Evolutionary conservation across 1,140 invertebrate species (phyloP).

Genomic region (Pseudomyrmex sp.): DNA sequence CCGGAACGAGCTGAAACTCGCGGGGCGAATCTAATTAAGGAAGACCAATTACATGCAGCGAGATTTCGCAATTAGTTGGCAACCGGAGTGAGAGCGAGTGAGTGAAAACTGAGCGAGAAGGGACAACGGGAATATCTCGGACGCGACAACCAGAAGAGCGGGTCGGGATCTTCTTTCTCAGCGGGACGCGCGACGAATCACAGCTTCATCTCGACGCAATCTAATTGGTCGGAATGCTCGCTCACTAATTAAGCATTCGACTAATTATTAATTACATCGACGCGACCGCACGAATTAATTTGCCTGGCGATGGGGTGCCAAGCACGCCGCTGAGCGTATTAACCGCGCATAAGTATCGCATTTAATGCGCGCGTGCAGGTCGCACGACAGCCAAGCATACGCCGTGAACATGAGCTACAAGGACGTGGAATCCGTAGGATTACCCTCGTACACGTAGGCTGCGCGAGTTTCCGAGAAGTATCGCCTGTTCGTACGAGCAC

Average conservation of each 20-base stretch:
- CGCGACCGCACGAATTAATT: conserved; percentile 76
- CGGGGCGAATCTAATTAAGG: conserved; percentile 63
- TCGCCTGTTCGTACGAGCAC: conserved; percentile 38
- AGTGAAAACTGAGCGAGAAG: background rate
- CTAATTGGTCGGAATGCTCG: conserved; percentile 76
- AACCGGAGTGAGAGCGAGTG: conserved; percentile 7
- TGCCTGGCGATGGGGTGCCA: conserved; percentile 65
- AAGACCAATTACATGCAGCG: conserved; percentile 66
- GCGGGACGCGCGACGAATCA: conserved; percentile 59
- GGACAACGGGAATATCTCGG: conserved; percentile 7
- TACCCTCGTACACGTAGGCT: conserved; percentile 6
- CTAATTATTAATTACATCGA: conserved; percentile 80
- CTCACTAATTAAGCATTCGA: conserved; percentile 77
- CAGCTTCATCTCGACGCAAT: conserved; percentile 66
- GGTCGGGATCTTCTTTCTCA: conserved; percentile 69
- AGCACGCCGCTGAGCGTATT: conserved; percentile 59
- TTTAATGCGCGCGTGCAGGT: conserved; percentile 68
- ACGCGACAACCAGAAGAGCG: conserved; percentile 15
- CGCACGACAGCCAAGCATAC: conserved; percentile 63
- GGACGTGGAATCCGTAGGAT: conserved; percentile 20
- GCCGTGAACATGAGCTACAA: conserved; percentile 47
- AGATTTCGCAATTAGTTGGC: conserved; percentile 60
- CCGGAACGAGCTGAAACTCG: conserved; percentile 18
- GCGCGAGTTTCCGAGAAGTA: conserved; percentile 51
- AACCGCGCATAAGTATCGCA: conserved; percentile 69